Evolutionary conservation across 1,140 invertebrate genomes (phyloP).

Genomic region (Macrobrachium nipponense): DNA sequence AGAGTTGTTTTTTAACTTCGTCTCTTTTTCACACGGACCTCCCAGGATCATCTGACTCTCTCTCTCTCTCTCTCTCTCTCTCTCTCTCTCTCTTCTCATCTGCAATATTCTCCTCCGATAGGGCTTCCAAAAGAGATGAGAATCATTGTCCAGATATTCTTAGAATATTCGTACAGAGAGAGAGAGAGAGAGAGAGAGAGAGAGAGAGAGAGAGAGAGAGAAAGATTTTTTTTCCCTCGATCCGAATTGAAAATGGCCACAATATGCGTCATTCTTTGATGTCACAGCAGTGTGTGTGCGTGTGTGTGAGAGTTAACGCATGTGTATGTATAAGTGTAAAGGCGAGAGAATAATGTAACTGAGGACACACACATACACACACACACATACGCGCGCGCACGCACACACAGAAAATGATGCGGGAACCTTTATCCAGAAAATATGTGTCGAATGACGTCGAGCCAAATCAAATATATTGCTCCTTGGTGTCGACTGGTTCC

Average conservation of each 20-base stretch:
- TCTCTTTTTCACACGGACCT: neutral
- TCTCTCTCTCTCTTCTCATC: neutral
- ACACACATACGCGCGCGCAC: conserved; percentile 2
- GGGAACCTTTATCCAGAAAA: neutral
- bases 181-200: no score
- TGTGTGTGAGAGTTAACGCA: no score
- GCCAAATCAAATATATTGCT: neutral
- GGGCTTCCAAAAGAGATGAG: conserved; percentile 14
- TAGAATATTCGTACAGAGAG: no score
- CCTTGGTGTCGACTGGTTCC: no score
- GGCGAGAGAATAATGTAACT: neutral
- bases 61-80: neutral
- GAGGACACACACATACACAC: neutral
- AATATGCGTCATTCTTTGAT: no score
- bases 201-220: no score
- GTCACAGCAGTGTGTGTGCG: no score
- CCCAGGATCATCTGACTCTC: neutral
- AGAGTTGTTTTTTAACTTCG: neutral
- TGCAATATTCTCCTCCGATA: neutral
- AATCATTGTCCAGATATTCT: neutral
- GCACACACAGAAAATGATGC: neutral
- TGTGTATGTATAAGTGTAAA: conserved; percentile 11
- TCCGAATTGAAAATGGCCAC: no score
- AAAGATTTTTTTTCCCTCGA: no score
- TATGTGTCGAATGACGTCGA: neutral